Base-by-base conservation (phyloP, 35 echinoderm and acorn worm genomes). In the Chiridota heheva region DNA sequence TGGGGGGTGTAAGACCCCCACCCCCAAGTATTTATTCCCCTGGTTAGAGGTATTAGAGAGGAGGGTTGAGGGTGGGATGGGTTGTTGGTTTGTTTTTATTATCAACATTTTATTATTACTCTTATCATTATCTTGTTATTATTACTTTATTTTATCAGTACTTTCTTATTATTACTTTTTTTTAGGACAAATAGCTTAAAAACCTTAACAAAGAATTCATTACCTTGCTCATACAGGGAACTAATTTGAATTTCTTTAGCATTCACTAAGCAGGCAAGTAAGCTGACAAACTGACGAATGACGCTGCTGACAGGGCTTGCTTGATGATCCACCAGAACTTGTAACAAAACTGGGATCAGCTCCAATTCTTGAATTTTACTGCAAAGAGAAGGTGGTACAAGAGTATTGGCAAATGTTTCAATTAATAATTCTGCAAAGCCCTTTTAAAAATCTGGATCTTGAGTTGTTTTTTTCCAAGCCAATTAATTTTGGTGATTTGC, bases 311-410 rank as follows among this genome's bases (percentile, higher is more conserved):
- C 89, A 39, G 95, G 95, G 13, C 72, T 70, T 13, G 91, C 81
- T 33, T 91, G 85, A 51, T 98, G 95, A 43, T 98, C 95, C 2
- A 89, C 57, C 75, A 98, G 38, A 22, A 86, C 89, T 82, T 98
- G 89, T 58, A 98, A 98, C 44, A 98, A 59, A 18, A 98, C 89
- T 1, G 85, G 84, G 13, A 91, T 42, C n/a, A 98, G 39, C 17
- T 88, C 85, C 39, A 92, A 53, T 16, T 96, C 88, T 63, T 91
- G 76, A 36, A 96, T 72, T 59, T 78, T 76, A 34, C 93, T 96
- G 12, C 1, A 41, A 71, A 30, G 16, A 36, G 57, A 1, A 44
- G 20, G 42, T 3, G 0, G 27, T 5, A 33, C 32, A n/a, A n/a
- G n/a, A n/a, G n/a, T n/a, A n/a, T n/a, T n/a, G n/a, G n/a, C n/a